These are phyloP conservation scores for Drosophila orosa DNA, from an alignment of 1,140 invertebrate species.

Conservation along the genomic window DNA sequence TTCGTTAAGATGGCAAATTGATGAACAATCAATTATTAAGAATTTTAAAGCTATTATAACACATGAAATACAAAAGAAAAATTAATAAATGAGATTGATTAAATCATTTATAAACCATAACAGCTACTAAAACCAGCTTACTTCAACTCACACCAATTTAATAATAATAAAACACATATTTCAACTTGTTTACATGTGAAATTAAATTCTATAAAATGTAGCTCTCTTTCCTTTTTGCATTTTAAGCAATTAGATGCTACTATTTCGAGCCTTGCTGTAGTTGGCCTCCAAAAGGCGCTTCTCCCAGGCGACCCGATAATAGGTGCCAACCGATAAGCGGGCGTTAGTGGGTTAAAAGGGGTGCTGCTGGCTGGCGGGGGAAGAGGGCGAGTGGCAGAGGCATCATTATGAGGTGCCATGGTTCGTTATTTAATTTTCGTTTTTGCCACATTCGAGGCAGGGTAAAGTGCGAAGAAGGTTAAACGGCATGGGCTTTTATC, in stretches of 20 bases:
- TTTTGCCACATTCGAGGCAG: constrained; percentile 5
- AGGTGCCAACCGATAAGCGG: constrained; percentile 47
- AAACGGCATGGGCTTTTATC: constrained; percentile 23
- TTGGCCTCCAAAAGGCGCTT: constrained; percentile 34
- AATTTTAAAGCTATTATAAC: background rate
- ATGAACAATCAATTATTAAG: too few relatives aligned
- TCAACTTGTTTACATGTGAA: background rate
- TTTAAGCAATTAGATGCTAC: background rate
- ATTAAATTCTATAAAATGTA: background rate
- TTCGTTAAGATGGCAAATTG: background rate
- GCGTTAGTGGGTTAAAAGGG: constrained; percentile 8
- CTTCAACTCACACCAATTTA: background rate
- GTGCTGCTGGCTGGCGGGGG: background rate
- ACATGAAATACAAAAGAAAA: background rate
- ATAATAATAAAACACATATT: background rate
- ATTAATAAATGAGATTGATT: background rate
- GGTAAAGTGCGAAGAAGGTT: constrained; percentile 35
- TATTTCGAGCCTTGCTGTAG: constrained; percentile 1
- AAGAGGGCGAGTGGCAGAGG: background rate
- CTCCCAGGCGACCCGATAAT: constrained; percentile 32
- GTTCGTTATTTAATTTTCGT: constrained; percentile 31
- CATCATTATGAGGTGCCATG: constrained; percentile 31
- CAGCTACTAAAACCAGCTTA: background rate
- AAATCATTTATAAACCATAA: background rate
- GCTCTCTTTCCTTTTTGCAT: background rate